Evolutionary conservation across 2,113 vertebrate species (phyloP).

Genomic region (Motacilla tschutschensis): DNA sequence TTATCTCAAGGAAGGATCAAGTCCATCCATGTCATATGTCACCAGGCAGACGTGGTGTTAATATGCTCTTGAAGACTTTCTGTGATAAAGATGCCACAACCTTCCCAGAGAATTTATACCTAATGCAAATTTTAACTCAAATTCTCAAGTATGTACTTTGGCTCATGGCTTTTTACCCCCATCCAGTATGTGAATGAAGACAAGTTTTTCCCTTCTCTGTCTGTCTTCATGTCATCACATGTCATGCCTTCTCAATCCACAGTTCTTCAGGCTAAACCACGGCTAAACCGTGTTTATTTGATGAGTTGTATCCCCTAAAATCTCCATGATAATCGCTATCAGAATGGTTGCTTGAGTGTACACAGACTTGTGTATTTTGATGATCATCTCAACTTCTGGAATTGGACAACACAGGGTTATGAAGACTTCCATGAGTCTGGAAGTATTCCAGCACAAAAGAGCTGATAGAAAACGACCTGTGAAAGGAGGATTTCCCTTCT

Average conservation of each 20-base stretch:
- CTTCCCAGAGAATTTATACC: not conserved
- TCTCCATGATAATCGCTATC: not conserved
- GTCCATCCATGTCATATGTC: not conserved
- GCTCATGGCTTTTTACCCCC: not conserved
- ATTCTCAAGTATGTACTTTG: not conserved
- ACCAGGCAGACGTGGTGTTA: not conserved
- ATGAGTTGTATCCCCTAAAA: not conserved
- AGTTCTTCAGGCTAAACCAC: not conserved
- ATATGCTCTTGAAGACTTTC: not conserved
- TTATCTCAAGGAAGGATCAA: conserved; percentile 7
- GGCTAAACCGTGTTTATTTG: not conserved
- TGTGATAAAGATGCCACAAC: not conserved
- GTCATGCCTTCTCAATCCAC: not conserved
- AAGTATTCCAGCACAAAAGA: not conserved
- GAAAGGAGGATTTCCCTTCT: not conserved
- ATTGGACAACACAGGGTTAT: not conserved
- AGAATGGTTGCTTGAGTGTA: not conserved
- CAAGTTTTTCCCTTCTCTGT: not conserved
- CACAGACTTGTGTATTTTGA: not conserved
- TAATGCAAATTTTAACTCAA: not conserved
- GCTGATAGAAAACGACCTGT: not conserved
- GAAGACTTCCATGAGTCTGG: not conserved
- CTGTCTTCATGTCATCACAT: not conserved
- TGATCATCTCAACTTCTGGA: not conserved
- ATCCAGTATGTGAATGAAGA: not conserved